Conservation (phyloP, 1,140 invertebrate genomes). For the Drosophila azteca region DNA sequence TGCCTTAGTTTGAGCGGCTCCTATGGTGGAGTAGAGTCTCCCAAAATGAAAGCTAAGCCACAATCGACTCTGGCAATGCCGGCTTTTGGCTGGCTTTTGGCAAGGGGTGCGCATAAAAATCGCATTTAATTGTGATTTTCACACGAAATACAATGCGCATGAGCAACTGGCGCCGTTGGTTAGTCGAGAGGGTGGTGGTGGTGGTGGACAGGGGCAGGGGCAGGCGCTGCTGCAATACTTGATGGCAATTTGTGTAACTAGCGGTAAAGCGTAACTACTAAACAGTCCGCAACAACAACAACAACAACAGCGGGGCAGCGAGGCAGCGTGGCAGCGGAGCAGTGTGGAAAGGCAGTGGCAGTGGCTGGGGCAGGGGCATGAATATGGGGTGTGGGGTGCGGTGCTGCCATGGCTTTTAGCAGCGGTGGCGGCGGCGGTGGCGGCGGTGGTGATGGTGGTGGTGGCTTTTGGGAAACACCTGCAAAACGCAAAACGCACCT, state of each 20-base stretch:
- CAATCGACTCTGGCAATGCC: slow-evolving; percentile 21
- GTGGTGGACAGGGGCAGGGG: neutral
- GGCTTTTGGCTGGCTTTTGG: slow-evolving; percentile 57
- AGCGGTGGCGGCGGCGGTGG: neutral
- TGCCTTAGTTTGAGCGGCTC: slow-evolving; percentile 8
- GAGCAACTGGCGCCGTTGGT: slow-evolving; percentile 59
- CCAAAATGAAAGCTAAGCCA: slow-evolving; percentile 57
- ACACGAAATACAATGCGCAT: slow-evolving; percentile 81
- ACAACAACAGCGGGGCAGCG: slow-evolving; percentile 34
- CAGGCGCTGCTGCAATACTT: slow-evolving; percentile 11
- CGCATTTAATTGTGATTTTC: slow-evolving; percentile 83
- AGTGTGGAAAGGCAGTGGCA: too few relatives aligned
- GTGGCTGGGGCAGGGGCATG: too few relatives aligned
- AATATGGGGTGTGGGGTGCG: neutral
- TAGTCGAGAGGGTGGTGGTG: neutral
- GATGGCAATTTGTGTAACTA: slow-evolving; percentile 78
- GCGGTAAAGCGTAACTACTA: slow-evolving; percentile 80
- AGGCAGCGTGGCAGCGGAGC: neutral
- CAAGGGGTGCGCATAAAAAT: slow-evolving; percentile 76
- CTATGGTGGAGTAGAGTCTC: slow-evolving; percentile 14
- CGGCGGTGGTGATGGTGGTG: slow-evolving; percentile 50
- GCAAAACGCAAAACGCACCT: slow-evolving; percentile 82
- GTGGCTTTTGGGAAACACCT: slow-evolving; percentile 80
- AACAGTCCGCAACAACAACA: slow-evolving; percentile 64
- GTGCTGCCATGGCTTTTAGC: neutral